Conservation (phyloP, 2,888 invertebrate species). For the Dolichopus griseipennis region DNA sequence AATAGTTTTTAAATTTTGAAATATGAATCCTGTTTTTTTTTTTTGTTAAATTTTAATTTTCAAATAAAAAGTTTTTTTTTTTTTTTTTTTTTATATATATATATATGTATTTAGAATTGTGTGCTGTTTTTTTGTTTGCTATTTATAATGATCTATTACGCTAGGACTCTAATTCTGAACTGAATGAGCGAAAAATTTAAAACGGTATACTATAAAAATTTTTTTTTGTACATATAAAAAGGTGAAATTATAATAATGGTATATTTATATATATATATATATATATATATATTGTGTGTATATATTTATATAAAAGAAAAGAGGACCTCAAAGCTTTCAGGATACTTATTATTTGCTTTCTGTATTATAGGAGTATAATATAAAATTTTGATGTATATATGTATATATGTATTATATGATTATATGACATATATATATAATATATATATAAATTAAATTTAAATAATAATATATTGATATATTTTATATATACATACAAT, state of each 20-base stretch:
- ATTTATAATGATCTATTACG: background rate
- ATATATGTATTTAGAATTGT: background rate
- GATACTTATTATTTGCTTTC: background rate
- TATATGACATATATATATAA: background rate
- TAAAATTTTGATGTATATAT: background rate
- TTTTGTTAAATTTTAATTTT: too few relatives aligned
- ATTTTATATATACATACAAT: too few relatives aligned
- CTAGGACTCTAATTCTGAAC: background rate
- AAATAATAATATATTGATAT: too few relatives aligned
- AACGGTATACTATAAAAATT: too few relatives aligned
- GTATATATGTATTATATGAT: background rate
- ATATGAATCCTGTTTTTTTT: too few relatives aligned
- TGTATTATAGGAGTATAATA: background rate
- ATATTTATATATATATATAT: too few relatives aligned
- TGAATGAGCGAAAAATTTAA: background rate
- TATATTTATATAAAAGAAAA: background rate
- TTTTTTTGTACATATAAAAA: too few relatives aligned
- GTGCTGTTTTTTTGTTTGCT: background rate
- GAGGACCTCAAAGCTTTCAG: conserved; percentile 1
- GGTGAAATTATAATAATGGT: too few relatives aligned
- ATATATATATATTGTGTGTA: background rate
- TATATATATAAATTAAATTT: background rate
- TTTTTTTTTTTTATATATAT: background rate
- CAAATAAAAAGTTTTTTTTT: background rate
- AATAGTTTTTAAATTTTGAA: too few relatives aligned